Base-by-base conservation (phyloP, 2,113 vertebrate genomes). In the Spea bombifrons region DNA sequence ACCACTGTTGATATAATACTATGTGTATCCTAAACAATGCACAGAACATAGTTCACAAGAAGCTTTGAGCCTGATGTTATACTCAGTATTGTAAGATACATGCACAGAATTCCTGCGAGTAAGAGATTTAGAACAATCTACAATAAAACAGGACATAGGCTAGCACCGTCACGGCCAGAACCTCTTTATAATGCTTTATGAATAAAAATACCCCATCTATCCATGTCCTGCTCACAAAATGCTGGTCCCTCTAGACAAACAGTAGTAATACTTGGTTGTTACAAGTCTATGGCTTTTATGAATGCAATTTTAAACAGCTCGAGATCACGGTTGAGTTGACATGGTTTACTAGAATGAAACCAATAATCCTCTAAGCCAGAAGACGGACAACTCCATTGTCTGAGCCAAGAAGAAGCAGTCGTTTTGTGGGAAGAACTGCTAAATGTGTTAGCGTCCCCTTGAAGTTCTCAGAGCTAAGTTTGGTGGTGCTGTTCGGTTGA, bases 401-500 rank as follows among this genome's bases (percentile, higher is more conserved):
- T 0, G 97, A 99, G 82, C 96, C 97, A 86, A 99, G 90, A 71
- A 99, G 90, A 72, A 99, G 90, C 2, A 99, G 96, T 85, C 97
- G 93, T 87, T 98, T 99, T 0, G 93, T 97, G 81, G 97, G 95
- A 75, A 99, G 92, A 81, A 99, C 92, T 0, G 95, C 95, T 84
- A 99, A 89, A 89, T 95, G 97, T 84, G 97, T 98, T 83, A 99
- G 83, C 0, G 96, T 98, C 17, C 97, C 97, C 2, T 96, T 94
- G 86, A 99, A 99, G 88, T 99, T 99, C 90, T 99, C 97, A 0
- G 95, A 95, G 89, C 96, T 98, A 82, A 99, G 94, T 85, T 97
- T 99, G 76, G 95, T 98, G 3, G 91, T 91, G 84, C 94, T 95
- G 66, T 84, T 79, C 0, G 94, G 93, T 83, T 94, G 93, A 16